These are phyloP conservation scores for Drosophila mercatorum DNA, from an alignment of 2,888 invertebrate species.

Conservation along the genomic window DNA sequence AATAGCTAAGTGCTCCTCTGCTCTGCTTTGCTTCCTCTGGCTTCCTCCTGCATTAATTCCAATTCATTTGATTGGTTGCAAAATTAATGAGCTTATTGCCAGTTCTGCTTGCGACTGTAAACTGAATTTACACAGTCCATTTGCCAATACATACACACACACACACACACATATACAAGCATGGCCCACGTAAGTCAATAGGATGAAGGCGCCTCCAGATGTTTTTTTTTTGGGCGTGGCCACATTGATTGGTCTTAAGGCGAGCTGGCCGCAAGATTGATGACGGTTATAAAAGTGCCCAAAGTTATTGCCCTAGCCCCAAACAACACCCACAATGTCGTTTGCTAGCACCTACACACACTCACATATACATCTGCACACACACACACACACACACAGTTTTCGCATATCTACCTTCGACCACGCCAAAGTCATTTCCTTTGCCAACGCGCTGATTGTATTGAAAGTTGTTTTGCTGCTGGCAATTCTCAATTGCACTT, in stretches of 20 bases:
- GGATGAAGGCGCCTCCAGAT: slow-evolving; percentile 32
- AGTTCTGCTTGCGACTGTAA: slow-evolving; percentile 28
- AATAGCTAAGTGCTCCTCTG: neutral
- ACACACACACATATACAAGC: neutral
- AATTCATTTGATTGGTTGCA: slow-evolving; percentile 47
- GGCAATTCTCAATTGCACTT: slow-evolving; percentile 71
- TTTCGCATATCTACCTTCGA: slow-evolving; percentile 1
- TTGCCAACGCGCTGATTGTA: slow-evolving; percentile 68
- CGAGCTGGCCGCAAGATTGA: slow-evolving; percentile 60
- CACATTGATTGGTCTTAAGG: slow-evolving; percentile 49
- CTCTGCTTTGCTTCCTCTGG: slow-evolving; percentile 9
- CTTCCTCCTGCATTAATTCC: slow-evolving; percentile 24
- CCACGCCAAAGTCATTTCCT: slow-evolving; percentile 61
- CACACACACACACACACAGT: neutral
- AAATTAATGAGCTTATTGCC: slow-evolving; percentile 52
- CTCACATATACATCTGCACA: too few species aligned
- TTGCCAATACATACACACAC: neutral
- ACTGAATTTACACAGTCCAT: slow-evolving; percentile 19
- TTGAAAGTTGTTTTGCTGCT: slow-evolving; percentile 33
- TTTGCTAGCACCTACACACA: neutral
- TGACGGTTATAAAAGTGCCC: slow-evolving; percentile 55
- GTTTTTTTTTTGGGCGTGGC: slow-evolving; percentile 50
- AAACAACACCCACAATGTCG: slow-evolving; percentile 47
- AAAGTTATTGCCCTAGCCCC: slow-evolving; percentile 40
- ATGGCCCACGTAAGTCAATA: slow-evolving; percentile 64